Conservation (phyloP, 2,888 invertebrate species). For the Dryocosmus kuriphilus region DNA sequence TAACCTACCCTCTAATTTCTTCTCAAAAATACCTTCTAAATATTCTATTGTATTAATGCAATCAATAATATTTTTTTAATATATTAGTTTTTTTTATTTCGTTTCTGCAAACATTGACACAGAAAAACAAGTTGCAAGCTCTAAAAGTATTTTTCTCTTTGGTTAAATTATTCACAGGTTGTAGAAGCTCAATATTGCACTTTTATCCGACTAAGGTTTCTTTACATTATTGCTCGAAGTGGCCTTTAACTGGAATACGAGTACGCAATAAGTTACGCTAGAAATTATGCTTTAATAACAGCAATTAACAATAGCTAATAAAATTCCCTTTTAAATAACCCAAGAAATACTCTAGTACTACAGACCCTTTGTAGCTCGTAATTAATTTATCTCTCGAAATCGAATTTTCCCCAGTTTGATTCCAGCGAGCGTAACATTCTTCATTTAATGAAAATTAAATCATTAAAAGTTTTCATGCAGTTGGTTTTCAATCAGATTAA, state of each 20-base stretch:
- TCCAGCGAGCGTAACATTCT: not conserved
- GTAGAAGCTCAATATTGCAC: constrained; percentile 29
- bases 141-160: too few relatives aligned
- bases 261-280: constrained; percentile 20
- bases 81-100: not conserved
- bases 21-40: not conserved
- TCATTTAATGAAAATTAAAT: not conserved
- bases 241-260: constrained; percentile 31
- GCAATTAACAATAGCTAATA: constrained; percentile 7
- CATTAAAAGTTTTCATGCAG: not conserved
- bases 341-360: not conserved
- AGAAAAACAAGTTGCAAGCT: not conserved
- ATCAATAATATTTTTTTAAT: not conserved
- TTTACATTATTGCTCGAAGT: constrained; percentile 27
- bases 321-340: not conserved
- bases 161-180: constrained; percentile 28
- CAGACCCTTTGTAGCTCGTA: too few relatives aligned
- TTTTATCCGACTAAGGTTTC: constrained; percentile 31
- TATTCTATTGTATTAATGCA: not conserved
- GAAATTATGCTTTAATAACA: constrained; percentile 16
- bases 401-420: not conserved
- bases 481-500: not conserved
- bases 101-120: too few relatives aligned
- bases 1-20: constrained; percentile 2
- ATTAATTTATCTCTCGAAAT: too few relatives aligned